Evolutionary conservation across 2,888 invertebrate genomes (phyloP).

Genomic region (Ormia ochracea): DNA sequence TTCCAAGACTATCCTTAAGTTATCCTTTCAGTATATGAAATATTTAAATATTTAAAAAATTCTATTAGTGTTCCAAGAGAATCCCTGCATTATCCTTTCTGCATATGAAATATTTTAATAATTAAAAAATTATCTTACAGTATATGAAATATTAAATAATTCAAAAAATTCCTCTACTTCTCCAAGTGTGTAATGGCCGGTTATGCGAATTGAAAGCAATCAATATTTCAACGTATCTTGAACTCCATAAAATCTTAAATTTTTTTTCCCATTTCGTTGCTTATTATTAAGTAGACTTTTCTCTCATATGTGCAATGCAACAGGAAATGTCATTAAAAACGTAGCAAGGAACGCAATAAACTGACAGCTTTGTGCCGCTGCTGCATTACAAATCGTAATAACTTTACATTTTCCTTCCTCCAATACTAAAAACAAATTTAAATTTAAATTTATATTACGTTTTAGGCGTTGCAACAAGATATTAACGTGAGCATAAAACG

Average conservation of each 20-base stretch:
- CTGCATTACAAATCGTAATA: neutral
- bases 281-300: neutral
- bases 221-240: slow-evolving; percentile 15
- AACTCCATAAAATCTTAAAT: slow-evolving; percentile 24
- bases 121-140: no score
- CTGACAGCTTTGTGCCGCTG: slow-evolving; percentile 1
- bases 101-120: no score
- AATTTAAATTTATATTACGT: slow-evolving; percentile 44
- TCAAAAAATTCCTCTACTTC: no score
- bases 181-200: neutral
- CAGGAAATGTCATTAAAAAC: slow-evolving; percentile 50
- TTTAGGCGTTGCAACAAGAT: slow-evolving; percentile 36
- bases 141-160: no score
- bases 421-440: slow-evolving; percentile 6
- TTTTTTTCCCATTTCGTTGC: neutral
- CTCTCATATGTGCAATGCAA: slow-evolving; percentile 21
- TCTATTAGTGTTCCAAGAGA: no score
- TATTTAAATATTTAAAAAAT: no score
- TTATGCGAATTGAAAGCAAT: neutral
- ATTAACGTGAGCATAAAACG: slow-evolving; percentile 13
- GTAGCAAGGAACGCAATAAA: slow-evolving; percentile 43
- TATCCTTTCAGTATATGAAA: no score
- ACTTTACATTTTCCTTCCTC: neutral
- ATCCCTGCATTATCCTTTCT: no score
- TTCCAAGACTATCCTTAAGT: no score